Conservation (phyloP, 1,140 invertebrate genomes). For the Choristoneura fumiferana region DNA sequence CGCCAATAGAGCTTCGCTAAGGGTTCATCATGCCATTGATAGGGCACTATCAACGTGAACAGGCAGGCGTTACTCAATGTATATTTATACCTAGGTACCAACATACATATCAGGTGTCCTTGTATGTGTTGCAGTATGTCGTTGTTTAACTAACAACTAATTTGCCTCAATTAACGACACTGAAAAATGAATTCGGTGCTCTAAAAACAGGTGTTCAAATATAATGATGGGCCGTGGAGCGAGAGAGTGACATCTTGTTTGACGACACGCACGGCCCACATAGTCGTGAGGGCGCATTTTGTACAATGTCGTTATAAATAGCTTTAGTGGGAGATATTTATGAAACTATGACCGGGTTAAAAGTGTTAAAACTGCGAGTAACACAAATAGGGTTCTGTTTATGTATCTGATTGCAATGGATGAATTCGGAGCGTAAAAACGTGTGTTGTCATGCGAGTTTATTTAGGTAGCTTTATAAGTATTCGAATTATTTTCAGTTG, state of each 20-base stretch:
- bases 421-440: conserved; percentile 25
- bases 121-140: too few species aligned
- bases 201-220: conserved; percentile 5
- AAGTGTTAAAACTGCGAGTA: conserved; percentile 38
- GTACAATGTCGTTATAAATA: conserved; percentile 64
- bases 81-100: too few species aligned
- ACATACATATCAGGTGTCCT: too few species aligned
- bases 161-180: conserved; percentile 15
- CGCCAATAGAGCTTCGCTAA: too few species aligned
- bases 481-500: too few species aligned
- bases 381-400: conserved; percentile 41
- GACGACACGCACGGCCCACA: conserved; percentile 17
- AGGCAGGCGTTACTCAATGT: too few species aligned
- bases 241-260: conserved; percentile 9
- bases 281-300: conserved; percentile 50
- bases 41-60: too few species aligned
- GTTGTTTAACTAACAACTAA: too few species aligned
- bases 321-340: conserved; percentile 59
- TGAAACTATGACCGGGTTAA: conserved; percentile 71
- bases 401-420: conserved; percentile 18
- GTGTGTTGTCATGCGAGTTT: background rate
- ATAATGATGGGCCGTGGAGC: background rate
- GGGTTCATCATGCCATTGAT: too few species aligned
- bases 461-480: too few species aligned
- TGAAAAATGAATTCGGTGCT: conserved; percentile 6